Base-by-base conservation (phyloP, 1,140 invertebrate species). In the Halesus radiatus region DNA sequence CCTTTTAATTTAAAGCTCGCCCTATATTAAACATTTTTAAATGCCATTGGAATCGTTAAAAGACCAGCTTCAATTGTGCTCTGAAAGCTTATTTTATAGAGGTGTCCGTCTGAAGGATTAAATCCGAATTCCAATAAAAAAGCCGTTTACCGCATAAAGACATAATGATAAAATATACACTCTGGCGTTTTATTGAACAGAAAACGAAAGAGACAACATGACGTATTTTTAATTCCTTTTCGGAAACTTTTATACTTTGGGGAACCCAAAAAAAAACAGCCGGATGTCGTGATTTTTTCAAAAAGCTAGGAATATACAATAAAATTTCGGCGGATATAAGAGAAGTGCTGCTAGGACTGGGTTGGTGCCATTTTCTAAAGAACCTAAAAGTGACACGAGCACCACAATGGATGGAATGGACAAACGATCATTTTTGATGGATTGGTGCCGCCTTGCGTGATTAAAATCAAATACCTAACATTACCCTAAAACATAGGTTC, bases 351-450 rank as follows among this genome's bases (percentile, higher is more conserved):
- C 5, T 32, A 7, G 32, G 32, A 32, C 2, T 45, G 0, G 37
- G 37, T 10, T 13, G 37, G 37, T 45, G 37, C 37, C 10, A 45
- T 45, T 45, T 72, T 72, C 68, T 20, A 72, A 72, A 18, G 45
- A 53, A n/a, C 50, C 10, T 20, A 23, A 45, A 45, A 10, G 37
- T 45, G 26, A 20, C 22, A 72, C 53, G 64, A 37, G 53, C 58
- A 64, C 32, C 60, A 20, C 45, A 79, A 78, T 73, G 29, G 64
- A 23, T 29, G 18, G 70, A 81, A 81, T 81, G 75, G 75, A 78
- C 75, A 78, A 81, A 81, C 78, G 75, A 81, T 81, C 50, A 68
- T 76, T 78, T 81, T 78, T 77, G 80, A 81, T 81, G 53, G 75
- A 78, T 45, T 45, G 37, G 37, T 45, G 10, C 37, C 37, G 10